These are phyloP conservation scores for Phenganax subtilis DNA, from an alignment of 92 coral and sea anemone genomes.

Conservation along the genomic window DNA sequence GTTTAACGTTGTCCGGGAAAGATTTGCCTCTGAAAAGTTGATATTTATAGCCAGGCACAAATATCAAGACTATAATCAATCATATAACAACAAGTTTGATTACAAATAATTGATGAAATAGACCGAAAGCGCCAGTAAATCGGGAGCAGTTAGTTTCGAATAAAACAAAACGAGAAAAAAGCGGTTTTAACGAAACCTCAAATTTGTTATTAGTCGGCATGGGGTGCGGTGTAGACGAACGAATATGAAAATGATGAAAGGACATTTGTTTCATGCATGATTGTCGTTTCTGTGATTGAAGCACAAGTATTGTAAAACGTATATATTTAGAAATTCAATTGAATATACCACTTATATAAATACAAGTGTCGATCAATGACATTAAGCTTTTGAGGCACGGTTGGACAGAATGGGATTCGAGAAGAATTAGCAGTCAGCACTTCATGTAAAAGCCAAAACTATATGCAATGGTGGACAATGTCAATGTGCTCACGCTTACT, in stretches of 20 bases:
- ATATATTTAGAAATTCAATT: too few relatives aligned
- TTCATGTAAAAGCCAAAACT: too few relatives aligned
- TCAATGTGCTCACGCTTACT: too few relatives aligned
- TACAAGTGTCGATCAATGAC: too few relatives aligned
- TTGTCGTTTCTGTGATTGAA: neutral
- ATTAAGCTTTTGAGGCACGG: too few relatives aligned
- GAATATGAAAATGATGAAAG: neutral
- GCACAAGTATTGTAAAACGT: too few relatives aligned
- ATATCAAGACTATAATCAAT: neutral
- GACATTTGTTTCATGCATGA: conserved; percentile 7
- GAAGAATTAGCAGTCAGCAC: too few relatives aligned
- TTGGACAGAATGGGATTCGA: too few relatives aligned
- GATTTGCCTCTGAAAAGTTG: conserved; percentile 16
- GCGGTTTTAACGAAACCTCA: conserved; percentile 16
- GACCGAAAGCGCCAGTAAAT: conserved; percentile 26
- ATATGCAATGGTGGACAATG: too few relatives aligned
- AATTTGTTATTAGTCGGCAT: conserved; percentile 24
- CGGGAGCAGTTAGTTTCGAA: conserved; percentile 18
- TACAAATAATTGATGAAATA: conserved; percentile 30
- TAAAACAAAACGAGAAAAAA: conserved; percentile 16
- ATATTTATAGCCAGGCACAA: neutral
- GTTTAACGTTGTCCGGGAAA: neutral
- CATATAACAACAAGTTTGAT: conserved; percentile 27
- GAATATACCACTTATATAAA: too few relatives aligned
- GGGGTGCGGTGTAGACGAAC: conserved; percentile 25